These are phyloP conservation scores for Harpagifer antarcticus DNA, from an alignment of 2,797 vertebrate species.

Conservation along the genomic window DNA sequence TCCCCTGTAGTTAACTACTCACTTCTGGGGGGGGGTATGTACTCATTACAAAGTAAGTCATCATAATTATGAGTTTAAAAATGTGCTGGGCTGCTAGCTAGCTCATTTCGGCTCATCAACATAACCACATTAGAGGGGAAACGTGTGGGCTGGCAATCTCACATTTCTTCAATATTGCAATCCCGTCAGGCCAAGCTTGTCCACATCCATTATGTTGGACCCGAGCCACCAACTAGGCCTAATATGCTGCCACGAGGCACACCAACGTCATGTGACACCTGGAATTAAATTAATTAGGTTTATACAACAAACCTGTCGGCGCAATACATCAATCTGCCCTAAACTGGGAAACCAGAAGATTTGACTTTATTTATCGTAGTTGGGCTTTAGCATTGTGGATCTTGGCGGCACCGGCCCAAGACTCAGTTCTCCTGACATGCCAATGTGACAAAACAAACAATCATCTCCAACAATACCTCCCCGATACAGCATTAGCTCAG, in stretches of 20 bases:
- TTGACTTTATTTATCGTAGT: slow-evolving; percentile 35
- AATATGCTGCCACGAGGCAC: slow-evolving; percentile 70
- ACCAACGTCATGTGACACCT: slow-evolving; percentile 67
- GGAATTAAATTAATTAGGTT: slow-evolving; percentile 79
- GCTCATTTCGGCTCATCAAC: slow-evolving; percentile 82
- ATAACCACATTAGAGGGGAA: slow-evolving; percentile 83
- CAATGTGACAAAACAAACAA: slow-evolving; percentile 57
- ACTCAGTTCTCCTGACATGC: slow-evolving; percentile 28
- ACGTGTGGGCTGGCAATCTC: slow-evolving; percentile 81
- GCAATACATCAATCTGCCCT: slow-evolving; percentile 68
- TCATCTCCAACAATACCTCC: slow-evolving; percentile 59
- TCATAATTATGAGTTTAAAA: slow-evolving; percentile 84
- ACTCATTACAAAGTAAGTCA: slow-evolving; percentile 83
- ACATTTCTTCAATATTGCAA: slow-evolving; percentile 75
- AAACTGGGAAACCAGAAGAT: slow-evolving; percentile 50
- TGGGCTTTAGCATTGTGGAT: slow-evolving; percentile 24
- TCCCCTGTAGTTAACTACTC: slow-evolving; percentile 68
- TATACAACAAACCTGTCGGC: slow-evolving; percentile 68
- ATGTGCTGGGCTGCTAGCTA: slow-evolving; percentile 80
- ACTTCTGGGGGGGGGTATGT: slow-evolving; percentile 73
- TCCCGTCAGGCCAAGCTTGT: slow-evolving; percentile 78
- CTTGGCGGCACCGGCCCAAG: slow-evolving; percentile 14
- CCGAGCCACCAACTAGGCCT: slow-evolving; percentile 70
- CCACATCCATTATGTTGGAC: slow-evolving; percentile 80
- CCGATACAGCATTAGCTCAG: slow-evolving; percentile 66